These are phyloP conservation scores for Neogale vison DNA, from an alignment of 2,113 vertebrate species.

Conservation along the genomic window DNA sequence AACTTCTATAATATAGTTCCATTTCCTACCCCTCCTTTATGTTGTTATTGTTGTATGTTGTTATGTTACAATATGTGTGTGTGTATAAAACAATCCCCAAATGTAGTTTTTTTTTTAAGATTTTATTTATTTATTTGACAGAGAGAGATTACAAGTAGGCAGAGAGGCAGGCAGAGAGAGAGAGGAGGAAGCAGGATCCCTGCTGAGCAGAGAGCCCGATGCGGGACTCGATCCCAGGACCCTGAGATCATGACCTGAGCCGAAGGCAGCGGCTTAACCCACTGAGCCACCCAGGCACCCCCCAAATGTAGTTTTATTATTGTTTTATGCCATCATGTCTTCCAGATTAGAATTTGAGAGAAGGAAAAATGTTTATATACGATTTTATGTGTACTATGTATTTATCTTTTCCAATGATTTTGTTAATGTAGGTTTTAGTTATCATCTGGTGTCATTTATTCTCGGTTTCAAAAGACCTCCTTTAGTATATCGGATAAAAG, in stretches of 20 bases:
- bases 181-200: too few relatives aligned
- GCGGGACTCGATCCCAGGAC: too few relatives aligned
- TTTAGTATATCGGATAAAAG: background rate
- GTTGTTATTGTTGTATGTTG: too few relatives aligned
- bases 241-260: too few relatives aligned
- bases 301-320: background rate
- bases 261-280: too few relatives aligned
- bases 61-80: too few relatives aligned
- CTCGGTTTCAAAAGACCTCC: background rate
- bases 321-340: background rate
- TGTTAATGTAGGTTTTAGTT: background rate
- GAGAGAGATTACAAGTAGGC: too few relatives aligned
- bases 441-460: background rate
- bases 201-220: too few relatives aligned
- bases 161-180: too few relatives aligned
- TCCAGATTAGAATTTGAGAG: background rate
- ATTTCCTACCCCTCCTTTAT: background rate
- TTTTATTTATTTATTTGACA: too few relatives aligned
- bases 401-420: background rate
- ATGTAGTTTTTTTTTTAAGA: too few relatives aligned
- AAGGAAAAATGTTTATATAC: background rate
- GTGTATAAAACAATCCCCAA: background rate
- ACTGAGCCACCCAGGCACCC: too few relatives aligned
- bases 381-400: background rate
- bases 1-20: background rate